Evolutionary conservation across 2,113 vertebrate genomes (phyloP).

Genomic region (Trematocara marginatum): DNA sequence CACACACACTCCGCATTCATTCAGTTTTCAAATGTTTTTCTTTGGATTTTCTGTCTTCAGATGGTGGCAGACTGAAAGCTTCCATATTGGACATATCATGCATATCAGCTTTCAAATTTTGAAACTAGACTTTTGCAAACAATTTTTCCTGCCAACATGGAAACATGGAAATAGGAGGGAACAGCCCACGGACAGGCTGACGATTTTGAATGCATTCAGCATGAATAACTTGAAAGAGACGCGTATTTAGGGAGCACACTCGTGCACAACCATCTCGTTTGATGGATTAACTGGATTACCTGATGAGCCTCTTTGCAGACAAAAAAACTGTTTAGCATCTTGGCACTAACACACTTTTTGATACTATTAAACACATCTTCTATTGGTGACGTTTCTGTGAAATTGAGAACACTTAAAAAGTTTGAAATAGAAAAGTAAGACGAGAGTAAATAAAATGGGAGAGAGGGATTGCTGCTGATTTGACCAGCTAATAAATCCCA

Average conservation of each 20-base stretch:
- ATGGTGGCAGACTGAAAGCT: background rate
- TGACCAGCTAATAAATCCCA: background rate
- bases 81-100: background rate
- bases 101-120: background rate
- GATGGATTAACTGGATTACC: constrained; percentile 21
- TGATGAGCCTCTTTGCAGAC: background rate
- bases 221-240: background rate
- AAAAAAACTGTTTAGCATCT: background rate
- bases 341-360: background rate
- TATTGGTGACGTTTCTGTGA: background rate
- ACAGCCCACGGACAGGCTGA: constrained; percentile 24
- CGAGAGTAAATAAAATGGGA: background rate
- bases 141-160: constrained; percentile 4
- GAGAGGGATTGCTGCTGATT: background rate
- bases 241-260: background rate
- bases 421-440: background rate
- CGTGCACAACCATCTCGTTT: background rate
- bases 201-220: background rate
- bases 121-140: background rate
- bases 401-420: background rate
- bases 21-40: background rate
- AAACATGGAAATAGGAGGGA: constrained; percentile 6
- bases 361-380: background rate
- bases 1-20: background rate
- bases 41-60: background rate